These are phyloP conservation scores for Dryobotodes eremita DNA, from an alignment of 2,888 invertebrate species.

Conservation along the genomic window DNA sequence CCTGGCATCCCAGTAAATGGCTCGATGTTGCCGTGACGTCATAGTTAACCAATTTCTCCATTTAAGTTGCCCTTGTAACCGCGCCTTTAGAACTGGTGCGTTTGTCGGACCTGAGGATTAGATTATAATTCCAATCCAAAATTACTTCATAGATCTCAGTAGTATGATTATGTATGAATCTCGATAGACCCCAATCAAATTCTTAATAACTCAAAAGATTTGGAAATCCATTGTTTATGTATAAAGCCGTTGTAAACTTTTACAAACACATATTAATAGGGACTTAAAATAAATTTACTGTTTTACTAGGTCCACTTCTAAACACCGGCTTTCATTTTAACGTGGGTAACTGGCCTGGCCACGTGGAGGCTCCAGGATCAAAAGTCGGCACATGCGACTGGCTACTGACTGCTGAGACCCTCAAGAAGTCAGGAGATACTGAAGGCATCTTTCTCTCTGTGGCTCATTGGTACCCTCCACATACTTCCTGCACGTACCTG, in stretches of 20 bases:
- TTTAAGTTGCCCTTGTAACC: neutral
- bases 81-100: neutral
- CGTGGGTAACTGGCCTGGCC: conserved; percentile 98
- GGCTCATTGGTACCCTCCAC: conserved; percentile 98
- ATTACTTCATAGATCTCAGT: neutral
- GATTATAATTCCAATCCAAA: neutral
- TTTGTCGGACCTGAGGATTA: neutral
- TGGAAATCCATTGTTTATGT: neutral
- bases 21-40: neutral
- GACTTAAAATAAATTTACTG: neutral
- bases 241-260: neutral
- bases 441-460: conserved; percentile 97
- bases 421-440: conserved; percentile 94
- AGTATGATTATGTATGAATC: neutral
- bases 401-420: conserved; percentile 95
- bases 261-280: neutral
- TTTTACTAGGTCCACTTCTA: conserved; percentile 93
- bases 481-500: conserved; percentile 97
- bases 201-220: neutral
- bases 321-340: conserved; percentile 99
- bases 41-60: neutral
- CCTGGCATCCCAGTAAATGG: too few relatives aligned
- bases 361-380: conserved; percentile 96
- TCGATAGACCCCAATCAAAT: neutral
- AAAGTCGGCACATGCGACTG: conserved; percentile 97